Evolutionary conservation across 2,113 vertebrate species (phyloP).

Genomic region (Cottus gobio): DNA sequence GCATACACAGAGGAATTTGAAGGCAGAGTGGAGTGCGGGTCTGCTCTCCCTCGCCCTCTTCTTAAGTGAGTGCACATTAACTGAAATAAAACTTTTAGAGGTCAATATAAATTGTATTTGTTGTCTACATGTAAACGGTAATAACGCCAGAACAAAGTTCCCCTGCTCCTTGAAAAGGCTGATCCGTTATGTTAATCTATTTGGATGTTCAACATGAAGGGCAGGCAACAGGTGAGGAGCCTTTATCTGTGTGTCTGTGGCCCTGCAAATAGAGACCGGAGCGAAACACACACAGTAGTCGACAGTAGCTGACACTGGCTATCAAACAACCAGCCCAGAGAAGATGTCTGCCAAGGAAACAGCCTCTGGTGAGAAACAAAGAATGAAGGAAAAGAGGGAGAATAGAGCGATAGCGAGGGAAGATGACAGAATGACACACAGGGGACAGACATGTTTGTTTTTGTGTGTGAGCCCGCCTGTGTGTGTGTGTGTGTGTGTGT

Average conservation of each 20-base stretch:
- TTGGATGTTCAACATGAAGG: conserved; percentile 67
- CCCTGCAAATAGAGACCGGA: conserved; percentile 54
- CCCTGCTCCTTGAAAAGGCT: conserved; percentile 51
- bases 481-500: conserved; percentile 16
- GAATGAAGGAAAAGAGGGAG: conserved; percentile 49
- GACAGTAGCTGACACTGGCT: conserved; percentile 64
- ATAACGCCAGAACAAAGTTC: conserved; percentile 71
- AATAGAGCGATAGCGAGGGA: conserved; percentile 55
- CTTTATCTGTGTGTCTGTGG: conserved; percentile 54
- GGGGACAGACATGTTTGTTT: conserved; percentile 60
- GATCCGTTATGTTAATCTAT: conserved; percentile 59
- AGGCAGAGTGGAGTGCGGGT: conserved; percentile 63
- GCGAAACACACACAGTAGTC: conserved; percentile 49
- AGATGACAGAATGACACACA: conserved; percentile 72
- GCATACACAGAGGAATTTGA: conserved; percentile 64
- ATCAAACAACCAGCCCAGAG: conserved; percentile 59
- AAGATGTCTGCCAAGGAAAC: conserved; percentile 70
- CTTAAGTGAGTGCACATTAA: conserved; percentile 81
- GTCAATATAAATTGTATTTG: conserved; percentile 75
- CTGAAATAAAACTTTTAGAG: conserved; percentile 78
- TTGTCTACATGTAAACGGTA: conserved; percentile 69
- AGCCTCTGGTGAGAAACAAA: conserved; percentile 55
- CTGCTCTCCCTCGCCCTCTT: conserved; percentile 53
- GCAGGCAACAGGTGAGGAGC: conserved; percentile 73
- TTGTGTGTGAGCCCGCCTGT: conserved; percentile 26